Base-by-base conservation (phyloP, 2,797 vertebrate genomes). In the Macrochelys suwanniensis region DNA sequence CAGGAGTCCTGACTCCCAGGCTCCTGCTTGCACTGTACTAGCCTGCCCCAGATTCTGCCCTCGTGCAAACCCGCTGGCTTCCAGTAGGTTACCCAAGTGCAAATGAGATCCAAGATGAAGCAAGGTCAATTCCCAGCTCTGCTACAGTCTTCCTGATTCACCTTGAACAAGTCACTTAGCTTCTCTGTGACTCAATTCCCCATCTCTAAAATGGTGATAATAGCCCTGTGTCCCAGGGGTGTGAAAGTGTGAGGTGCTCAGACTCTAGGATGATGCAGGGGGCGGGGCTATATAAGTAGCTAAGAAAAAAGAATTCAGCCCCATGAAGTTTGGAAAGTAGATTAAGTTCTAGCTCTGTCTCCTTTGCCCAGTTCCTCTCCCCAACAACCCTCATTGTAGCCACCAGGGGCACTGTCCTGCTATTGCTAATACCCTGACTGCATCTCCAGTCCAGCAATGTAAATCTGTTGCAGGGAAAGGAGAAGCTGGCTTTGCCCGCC, bases 1-100 rank as follows among this genome's bases (percentile, higher is more conserved):
- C 17, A 11, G n/a, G 65, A 42, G n/a, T 71, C 65, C n/a, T 71
- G n/a, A 37, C 65, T 65, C 61, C 33, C 4, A n/a, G n/a, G 37
- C 7, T 10, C 19, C 61, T 3, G 1, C 9, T 78, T 4, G 74
- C 1, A 0, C 25, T 31, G 1, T 23, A 17, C 9, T 1, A 0
- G 0, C 51, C 33, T 45, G 59, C 1, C 0, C 78, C 42, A 25
- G 0, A 0, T 61, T 51, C 42, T 88, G 79, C 61, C 61, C 61
- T 65, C 16, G 1, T 19, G 61, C 49, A 82, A 49, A 23, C 11
- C 17, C 13, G 54, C 47, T 76, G 33, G 47, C 33, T 25, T 42
- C 65, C 21, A 71, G 65, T n/a, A 23, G n/a, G 17, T 71, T 37
- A 71, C 11, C 10, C n/a, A 11, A 42, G 8, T 23, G 17, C 65